Base-by-base conservation (phyloP, 1,140 invertebrate genomes). In the Listronotus oregonensis region DNA sequence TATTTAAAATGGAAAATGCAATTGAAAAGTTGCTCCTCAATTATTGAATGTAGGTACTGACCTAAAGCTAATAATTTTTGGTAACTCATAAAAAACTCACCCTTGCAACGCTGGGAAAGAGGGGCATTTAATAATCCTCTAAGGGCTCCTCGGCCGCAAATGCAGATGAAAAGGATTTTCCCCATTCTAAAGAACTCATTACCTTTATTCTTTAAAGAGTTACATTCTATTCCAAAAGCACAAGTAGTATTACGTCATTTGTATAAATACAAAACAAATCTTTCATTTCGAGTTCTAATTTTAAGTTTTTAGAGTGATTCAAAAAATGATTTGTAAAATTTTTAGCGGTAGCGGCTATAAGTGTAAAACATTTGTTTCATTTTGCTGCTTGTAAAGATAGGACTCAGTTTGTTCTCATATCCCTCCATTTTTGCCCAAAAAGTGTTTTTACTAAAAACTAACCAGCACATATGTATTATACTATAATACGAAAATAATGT, bases 191-290 rank as follows among this genome's bases (percentile, higher is more conserved):
- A 87, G 70, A 84, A 84, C 51, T 81, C 70, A 66, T 85, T 84
- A 3, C 84, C 71, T 0, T 75, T 74, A 2, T 86, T 78, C 17
- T 77, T 77, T n/a, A 84, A 77, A 0, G 85, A 85, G 63, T 87
- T 80, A 1, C 85, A 80, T 66, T 85, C 80, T 3, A 86, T 73
- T 0, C 85, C 85, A 71, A 86, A 87, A 11, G 82, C 83, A 6
- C 78, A 80, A 0, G 78, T 80, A 0, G 84, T 84, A 86, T 85
- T 5, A 88, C 84, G 69, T 88, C 86, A 42, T 83, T 86, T 0
- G 86, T 82, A 64, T 83, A 88, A 11, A 82, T 80, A 0, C 82
- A 80, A 12, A 78, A 79, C 9, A 83, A 32, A 17, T 61, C 31
- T 44, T 71, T 70, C 46, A 64, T 58, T 54, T 74, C 67, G 7